Conservation (phyloP, 2,797 vertebrate species). For the Jordanella pulchra region DNA sequence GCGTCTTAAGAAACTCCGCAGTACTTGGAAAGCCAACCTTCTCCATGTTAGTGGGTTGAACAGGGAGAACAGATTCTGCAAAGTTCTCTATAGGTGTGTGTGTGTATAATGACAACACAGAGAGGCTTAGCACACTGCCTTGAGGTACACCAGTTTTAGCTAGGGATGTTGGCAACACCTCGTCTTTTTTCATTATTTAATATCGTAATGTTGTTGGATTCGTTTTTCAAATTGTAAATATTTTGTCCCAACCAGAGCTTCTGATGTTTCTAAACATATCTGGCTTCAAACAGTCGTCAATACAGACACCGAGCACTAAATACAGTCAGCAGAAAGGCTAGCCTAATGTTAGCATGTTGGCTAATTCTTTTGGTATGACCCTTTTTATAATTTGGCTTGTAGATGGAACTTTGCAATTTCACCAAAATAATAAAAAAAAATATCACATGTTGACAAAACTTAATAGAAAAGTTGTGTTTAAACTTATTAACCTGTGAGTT, state of each 20-base stretch:
- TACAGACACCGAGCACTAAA: background rate
- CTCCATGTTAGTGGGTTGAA: too few relatives aligned
- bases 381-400: background rate
- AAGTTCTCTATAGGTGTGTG: background rate
- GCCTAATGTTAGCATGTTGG: background rate
- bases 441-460: background rate
- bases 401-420: background rate
- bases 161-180: background rate
- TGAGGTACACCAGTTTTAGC: background rate
- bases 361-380: background rate
- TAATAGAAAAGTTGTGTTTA: background rate
- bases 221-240: background rate
- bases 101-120: background rate
- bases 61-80: too few relatives aligned
- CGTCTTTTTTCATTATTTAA: too few relatives aligned
- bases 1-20: too few relatives aligned
- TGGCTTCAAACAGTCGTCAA: too few relatives aligned
- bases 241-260: background rate
- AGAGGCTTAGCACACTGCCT: background rate
- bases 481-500: too few relatives aligned
- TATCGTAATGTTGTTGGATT: too few relatives aligned
- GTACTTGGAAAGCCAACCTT: too few relatives aligned
- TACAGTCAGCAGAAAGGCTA: background rate
- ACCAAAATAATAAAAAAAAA: background rate
- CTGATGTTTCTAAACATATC: too few relatives aligned